Conservation (phyloP, 23 tunicate genomes). For the Ciona savignyi region DNA sequence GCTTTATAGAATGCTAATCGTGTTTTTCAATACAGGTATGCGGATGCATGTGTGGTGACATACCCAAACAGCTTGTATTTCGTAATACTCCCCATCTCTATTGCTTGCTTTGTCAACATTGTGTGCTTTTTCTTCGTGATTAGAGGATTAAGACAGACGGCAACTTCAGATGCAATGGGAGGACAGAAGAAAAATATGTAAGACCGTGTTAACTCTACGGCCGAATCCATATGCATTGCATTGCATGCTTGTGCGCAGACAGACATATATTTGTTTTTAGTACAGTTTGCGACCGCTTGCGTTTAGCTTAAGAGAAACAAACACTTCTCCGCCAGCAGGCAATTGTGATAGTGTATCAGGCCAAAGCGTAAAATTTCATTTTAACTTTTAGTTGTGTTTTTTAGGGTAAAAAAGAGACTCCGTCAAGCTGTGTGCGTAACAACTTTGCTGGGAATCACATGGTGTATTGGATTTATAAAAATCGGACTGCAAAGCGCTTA, state of each 20-base stretch:
- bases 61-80: conserved; percentile 8
- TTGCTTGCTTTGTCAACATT: conserved; percentile 9
- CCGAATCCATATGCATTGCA: too few species aligned
- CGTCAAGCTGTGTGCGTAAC: conserved; percentile 35
- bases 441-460: conserved; percentile 14
- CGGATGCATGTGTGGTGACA: conserved; percentile 2
- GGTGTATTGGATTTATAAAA: conserved; percentile 29
- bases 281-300: not conserved
- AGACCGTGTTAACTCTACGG: not conserved
- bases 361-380: not conserved
- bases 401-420: conserved; percentile 13
- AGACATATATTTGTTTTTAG: too few species aligned
- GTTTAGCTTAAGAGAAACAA: not conserved
- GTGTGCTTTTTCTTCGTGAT: conserved; percentile 6
- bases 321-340: not conserved
- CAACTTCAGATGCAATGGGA: conserved; percentile 1
- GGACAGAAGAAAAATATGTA: not conserved
- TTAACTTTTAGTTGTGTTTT: not conserved
- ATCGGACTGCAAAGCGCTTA: conserved; percentile 4
- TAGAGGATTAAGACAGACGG: not conserved
- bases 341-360: too few species aligned
- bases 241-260: not conserved
- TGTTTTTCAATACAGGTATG: conserved; percentile 5
- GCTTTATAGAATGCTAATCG: too few species aligned
- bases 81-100: conserved; percentile 7